These are phyloP conservation scores for Gorsachius magnificus DNA, from an alignment of 2,797 vertebrate species.

Conservation along the genomic window DNA sequence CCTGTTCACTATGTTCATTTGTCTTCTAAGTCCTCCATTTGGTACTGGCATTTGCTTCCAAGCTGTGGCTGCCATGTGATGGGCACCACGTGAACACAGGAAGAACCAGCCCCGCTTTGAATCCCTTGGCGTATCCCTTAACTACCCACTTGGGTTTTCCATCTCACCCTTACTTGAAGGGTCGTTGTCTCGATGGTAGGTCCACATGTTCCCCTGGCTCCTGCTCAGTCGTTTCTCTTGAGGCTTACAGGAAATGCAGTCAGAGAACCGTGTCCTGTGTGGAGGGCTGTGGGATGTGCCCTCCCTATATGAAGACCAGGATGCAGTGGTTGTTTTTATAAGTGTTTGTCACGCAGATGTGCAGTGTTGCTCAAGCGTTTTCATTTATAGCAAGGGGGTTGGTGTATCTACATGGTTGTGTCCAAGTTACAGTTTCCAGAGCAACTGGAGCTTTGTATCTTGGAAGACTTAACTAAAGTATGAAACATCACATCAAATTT, in stretches of 20 bases:
- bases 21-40: neutral
- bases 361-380: neutral
- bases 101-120: neutral
- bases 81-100: neutral
- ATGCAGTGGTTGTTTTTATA: neutral
- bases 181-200: rapidly evolving
- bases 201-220: neutral
- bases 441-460: constrained; percentile 60
- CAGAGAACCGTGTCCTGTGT: neutral
- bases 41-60: neutral
- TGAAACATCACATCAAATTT: neutral
- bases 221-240: neutral
- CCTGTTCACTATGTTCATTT: neutral
- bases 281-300: neutral
- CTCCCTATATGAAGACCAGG: neutral
- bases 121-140: no score
- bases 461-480: constrained; percentile 29
- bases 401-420: constrained; percentile 35
- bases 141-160: neutral
- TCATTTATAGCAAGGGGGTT: constrained; percentile 37
- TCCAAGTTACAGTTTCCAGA: constrained; percentile 67
- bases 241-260: neutral
- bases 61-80: neutral
- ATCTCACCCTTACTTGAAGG: neutral
- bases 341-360: neutral